phyloP scores from a whole-genome alignment of 2,113 vertebrate genomes.

The Ciconia maguari region DNA sequence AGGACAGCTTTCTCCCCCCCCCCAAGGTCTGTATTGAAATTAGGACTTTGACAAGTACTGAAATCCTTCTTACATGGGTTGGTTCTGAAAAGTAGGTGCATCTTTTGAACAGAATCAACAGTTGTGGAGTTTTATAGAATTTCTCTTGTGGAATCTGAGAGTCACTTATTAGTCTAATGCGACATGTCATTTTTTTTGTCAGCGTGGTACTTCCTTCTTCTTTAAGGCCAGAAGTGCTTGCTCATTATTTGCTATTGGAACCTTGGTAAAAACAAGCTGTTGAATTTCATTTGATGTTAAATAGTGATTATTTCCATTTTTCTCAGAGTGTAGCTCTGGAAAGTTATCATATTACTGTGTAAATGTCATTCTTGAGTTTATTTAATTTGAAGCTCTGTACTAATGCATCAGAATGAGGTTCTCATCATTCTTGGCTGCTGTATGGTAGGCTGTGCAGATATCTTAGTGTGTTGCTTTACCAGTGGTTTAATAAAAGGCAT shows the following conservation, averaged over 20 bases:
- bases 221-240: not conserved
- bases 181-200: not conserved
- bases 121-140: not conserved
- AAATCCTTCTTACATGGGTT: not conserved
- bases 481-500: not conserved
- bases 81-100: not conserved
- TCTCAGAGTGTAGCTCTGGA: not conserved
- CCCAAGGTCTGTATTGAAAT: conserved; percentile 26
- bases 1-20: not conserved
- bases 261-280: not conserved
- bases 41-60: not conserved
- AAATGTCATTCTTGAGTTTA: not conserved
- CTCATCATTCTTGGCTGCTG: not conserved
- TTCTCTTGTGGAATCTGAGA: not conserved
- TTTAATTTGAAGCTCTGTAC: not conserved
- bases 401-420: not conserved
- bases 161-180: not conserved
- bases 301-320: not conserved
- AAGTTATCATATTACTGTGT: not conserved
- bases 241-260: not conserved
- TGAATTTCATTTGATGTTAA: not conserved
- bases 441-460: not conserved
- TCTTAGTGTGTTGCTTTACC: not conserved
- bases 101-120: not conserved
- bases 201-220: not conserved